Evolutionary conservation across 2,888 invertebrate species (phyloP).

Genomic region (Amblyteles armatorius): DNA sequence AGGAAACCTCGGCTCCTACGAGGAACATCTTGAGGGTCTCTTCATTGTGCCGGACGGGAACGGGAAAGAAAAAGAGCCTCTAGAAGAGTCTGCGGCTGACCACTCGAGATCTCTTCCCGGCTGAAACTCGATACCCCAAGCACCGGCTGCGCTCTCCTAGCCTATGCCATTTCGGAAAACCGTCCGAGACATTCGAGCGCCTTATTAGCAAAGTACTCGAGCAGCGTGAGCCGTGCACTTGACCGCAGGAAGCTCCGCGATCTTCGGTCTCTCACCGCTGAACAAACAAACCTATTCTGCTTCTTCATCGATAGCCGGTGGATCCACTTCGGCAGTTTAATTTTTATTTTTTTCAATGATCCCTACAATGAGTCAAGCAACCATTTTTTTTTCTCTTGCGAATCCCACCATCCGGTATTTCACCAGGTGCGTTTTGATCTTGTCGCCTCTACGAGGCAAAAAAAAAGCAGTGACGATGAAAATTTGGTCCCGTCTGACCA

Average conservation of each 20-base stretch:
- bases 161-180: constrained; percentile 51
- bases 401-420: background rate
- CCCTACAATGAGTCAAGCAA: background rate
- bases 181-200: constrained; percentile 60
- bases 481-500: constrained; percentile 48
- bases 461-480: constrained; percentile 50
- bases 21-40: constrained; percentile 29
- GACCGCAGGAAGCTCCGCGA: constrained; percentile 74
- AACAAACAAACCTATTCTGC: constrained; percentile 58
- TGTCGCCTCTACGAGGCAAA: background rate
- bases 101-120: constrained; percentile 39
- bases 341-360: background rate
- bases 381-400: background rate
- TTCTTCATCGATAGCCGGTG: constrained; percentile 10
- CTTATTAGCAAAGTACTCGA: constrained; percentile 78
- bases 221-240: constrained; percentile 74
- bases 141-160: constrained; percentile 75
- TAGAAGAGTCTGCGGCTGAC: constrained; percentile 6
- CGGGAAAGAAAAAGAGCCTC: constrained; percentile 30
- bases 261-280: constrained; percentile 65
- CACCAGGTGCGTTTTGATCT: constrained; percentile 56
- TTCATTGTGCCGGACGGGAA: constrained; percentile 18
- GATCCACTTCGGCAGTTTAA: background rate
- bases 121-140: constrained; percentile 68
- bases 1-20: background rate